Base-by-base conservation (phyloP, 1,140 invertebrate genomes). In the Semibalanus balanoides region DNA sequence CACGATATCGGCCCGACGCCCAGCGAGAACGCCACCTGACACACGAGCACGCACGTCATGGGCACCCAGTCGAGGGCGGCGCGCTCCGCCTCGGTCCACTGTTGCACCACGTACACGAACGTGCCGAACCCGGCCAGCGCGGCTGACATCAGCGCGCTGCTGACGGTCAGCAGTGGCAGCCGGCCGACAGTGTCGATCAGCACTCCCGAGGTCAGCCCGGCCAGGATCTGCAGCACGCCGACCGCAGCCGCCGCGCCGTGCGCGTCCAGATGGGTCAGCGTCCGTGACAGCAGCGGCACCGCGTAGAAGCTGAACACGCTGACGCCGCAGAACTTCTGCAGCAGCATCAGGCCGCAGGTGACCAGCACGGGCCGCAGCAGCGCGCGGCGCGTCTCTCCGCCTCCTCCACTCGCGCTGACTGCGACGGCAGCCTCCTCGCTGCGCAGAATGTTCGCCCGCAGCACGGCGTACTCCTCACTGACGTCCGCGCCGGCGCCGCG, bases 1-100 rank as follows among this genome's bases (percentile, higher is more conserved):
- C 92, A 92, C 31, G 93, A 93, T 83, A 95, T 94, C 69, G 94
- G 93, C 82, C 92, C 93, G 81, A 94, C 93, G 43, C 94, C 94
- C 78, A 95, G 85, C 0, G 92, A 91, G 83, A 95, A 94, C 30
- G 92, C 91, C 7, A 92, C 89, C 0, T 91, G 92, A 82, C 93
- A 92, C 51, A 92, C 88, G 74, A 93, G 84, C 27, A 92, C 91
- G 83, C 91, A 93, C 30, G 91, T 85, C 64, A 93, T 82, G 19
- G 91, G 91, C 79, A 93, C 92, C 91, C 91, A 93, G 81, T 93
- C 90, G 80, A 90, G 86, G 31, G 79, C 9, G 85, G 88, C 78
- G 5, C 35, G 35, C 35, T 40, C 79, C n/a, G 79, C 79, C 30
- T 80, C 78, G 35, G 74, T 75, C 79, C 79, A 80, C 73, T 78